phyloP scores from a whole-genome alignment of 2,113 vertebrate species.

The Ceratotherium simum region DNA sequence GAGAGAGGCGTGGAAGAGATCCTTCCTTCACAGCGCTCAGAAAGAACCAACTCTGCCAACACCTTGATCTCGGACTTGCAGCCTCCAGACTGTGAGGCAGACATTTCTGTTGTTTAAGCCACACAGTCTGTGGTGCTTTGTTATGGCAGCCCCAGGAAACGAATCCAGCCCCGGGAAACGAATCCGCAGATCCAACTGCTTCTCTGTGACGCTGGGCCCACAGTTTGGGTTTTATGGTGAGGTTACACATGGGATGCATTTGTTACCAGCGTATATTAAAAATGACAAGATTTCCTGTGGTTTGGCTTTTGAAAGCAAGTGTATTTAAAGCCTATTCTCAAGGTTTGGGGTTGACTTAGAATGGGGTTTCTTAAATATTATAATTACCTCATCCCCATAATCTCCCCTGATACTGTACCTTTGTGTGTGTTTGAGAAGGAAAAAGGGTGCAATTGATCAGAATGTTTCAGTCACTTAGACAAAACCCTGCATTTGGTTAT shows the following conservation, averaged over 20 bases:
- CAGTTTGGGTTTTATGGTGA: neutral
- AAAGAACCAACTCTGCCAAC: neutral
- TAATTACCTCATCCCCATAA: neutral
- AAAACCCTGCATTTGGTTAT: neutral
- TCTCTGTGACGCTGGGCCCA: neutral
- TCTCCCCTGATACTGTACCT: neutral
- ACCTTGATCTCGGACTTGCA: neutral
- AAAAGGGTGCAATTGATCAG: neutral
- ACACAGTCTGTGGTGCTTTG: fast-evolving
- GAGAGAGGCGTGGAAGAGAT: neutral
- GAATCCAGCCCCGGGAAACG: fast-evolving
- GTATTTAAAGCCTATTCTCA: slow-evolving; percentile 19
- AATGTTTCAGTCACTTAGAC: neutral
- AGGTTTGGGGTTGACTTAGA: slow-evolving; percentile 19
- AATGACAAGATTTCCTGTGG: slow-evolving; percentile 53
- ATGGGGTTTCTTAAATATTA: neutral
- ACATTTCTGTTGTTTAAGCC: neutral
- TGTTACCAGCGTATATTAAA: neutral
- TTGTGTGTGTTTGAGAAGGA: neutral
- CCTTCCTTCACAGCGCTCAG: neutral
- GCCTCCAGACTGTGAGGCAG: neutral
- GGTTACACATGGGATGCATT: neutral
- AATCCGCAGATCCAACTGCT: neutral
- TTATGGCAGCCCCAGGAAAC: neutral
- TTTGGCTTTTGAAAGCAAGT: slow-evolving; percentile 60